Conservation (phyloP, 2,888 invertebrate species). For the Cantharis rufa region DNA sequence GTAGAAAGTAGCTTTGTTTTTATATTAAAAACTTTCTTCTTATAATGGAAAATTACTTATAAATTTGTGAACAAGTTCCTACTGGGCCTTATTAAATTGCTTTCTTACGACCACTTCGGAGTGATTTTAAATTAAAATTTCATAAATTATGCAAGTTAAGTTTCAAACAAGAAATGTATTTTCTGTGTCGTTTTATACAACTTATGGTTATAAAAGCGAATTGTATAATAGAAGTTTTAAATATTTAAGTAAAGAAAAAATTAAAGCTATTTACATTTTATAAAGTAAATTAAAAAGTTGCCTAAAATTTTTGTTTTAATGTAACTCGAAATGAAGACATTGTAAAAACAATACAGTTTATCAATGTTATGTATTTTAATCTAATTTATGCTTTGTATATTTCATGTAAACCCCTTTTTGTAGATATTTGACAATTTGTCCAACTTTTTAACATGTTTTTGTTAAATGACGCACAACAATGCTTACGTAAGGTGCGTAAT, state of each 20-base stretch:
- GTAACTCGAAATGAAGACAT: neutral
- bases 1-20: neutral
- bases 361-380: neutral
- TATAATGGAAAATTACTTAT: neutral
- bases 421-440: neutral
- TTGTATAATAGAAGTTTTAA: neutral
- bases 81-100: slow-evolving; percentile 1
- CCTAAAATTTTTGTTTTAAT: neutral
- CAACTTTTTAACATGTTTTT: neutral
- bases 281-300: neutral
- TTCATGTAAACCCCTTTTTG: neutral
- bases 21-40: neutral
- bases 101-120: slow-evolving; percentile 1
- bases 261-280: neutral
- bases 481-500: neutral
- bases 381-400: neutral
- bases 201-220: neutral
- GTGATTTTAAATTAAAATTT: slow-evolving; percentile 4
- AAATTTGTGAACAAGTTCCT: neutral
- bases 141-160: neutral
- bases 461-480: neutral
- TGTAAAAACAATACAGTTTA: neutral
- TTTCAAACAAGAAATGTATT: neutral
- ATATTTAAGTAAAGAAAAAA: neutral
- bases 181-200: neutral